phyloP scores from a whole-genome alignment of 1,140 invertebrate genomes.

The Drosophila ironensis region DNA sequence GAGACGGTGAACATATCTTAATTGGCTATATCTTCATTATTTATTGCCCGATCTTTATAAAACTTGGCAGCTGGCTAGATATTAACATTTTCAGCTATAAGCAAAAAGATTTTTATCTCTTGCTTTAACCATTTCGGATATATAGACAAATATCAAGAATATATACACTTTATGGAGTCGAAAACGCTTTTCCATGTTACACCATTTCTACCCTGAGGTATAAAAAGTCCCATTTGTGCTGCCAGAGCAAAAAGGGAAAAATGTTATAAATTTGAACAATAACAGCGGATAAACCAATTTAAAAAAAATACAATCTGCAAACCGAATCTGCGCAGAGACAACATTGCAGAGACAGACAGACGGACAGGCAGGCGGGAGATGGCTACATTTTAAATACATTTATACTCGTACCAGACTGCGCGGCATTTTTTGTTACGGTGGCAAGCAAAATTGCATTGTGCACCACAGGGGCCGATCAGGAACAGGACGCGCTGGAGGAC shows the following conservation, averaged over 20 bases:
- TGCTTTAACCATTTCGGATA: too few species aligned
- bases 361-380: slow-evolving; percentile 12
- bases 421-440: slow-evolving; percentile 9
- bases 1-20: too few species aligned
- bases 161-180: too few species aligned
- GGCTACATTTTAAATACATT: slow-evolving; percentile 47
- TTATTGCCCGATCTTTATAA: too few species aligned
- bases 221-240: slow-evolving; percentile 9
- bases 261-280: slow-evolving; percentile 30
- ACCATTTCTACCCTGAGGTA: too few species aligned
- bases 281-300: slow-evolving; percentile 50
- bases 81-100: too few species aligned
- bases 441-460: slow-evolving; percentile 23
- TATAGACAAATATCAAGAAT: too few species aligned
- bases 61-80: too few species aligned
- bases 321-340: slow-evolving; percentile 32
- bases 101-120: too few species aligned
- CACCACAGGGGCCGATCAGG: slow-evolving; percentile 13
- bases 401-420: slow-evolving; percentile 19
- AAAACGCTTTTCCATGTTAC: too few species aligned
- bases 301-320: slow-evolving; percentile 47
- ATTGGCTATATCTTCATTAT: too few species aligned
- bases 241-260: slow-evolving; percentile 12
- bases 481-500: not conserved
- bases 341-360: slow-evolving; percentile 8